Evolutionary conservation across 2,797 vertebrate species (phyloP), one percentile per base, ranked within the genome.

Genomic region (Clarias platycephalus): DNA sequence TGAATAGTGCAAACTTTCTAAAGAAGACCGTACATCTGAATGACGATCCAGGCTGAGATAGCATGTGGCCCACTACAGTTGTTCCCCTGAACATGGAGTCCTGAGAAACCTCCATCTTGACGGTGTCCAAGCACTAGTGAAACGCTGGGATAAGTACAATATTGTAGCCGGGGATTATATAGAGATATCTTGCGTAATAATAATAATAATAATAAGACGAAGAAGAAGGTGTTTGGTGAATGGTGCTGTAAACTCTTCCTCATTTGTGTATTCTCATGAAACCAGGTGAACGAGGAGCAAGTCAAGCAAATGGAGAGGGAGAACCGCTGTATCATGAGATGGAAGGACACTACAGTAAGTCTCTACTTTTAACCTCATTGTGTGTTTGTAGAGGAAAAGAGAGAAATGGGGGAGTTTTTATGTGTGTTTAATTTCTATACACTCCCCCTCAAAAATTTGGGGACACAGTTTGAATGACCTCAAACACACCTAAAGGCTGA

Each of bases 291-390:
- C 87, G 95, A 97, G 93, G 96, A 97, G 60, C 97, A 97, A 91
- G 94, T 97, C 91, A 96, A 95, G 92, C 97, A 99, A 96, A 99
- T 99, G 97, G 96, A 97, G 92, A 96, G 91, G 92, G 98, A 99
- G 90, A 99, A 98, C 91, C 95, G 95, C 89, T 99, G 97, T 93
- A 99, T 99, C 93, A 96, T 95, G 55, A 96, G 94, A 88, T 99
- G 97, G 98, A 99, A 98, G 92, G 96, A 99, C 92, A 94, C 96
- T 89, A 95, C 96, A 84, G 98, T 99, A 94, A 95, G 95, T 94
- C 85, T 64, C 85, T 89, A 89, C 7, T 13, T 88, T 44, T 60
- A 87, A 82, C 84, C 87, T 84, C 70, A 86, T 64, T 84, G 58
- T n/a, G 79, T 79, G 55, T 26, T 72, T 80, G 60, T 20, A 70